Evolutionary conservation across 2,797 vertebrate genomes (phyloP).

Genomic region (Mormyrus hasselquistii): DNA sequence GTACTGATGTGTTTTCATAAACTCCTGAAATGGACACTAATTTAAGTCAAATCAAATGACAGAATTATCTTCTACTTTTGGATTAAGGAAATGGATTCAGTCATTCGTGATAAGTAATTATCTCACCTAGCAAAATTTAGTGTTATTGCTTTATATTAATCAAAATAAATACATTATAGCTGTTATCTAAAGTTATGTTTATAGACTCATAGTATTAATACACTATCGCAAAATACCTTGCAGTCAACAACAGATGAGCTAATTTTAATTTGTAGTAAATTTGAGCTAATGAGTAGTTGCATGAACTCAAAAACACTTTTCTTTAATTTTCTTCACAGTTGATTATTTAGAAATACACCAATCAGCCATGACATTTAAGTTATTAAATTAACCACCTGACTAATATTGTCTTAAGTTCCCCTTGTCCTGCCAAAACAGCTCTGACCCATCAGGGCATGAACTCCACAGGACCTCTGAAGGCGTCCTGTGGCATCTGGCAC

Average conservation of each 20-base stretch:
- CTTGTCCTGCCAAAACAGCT: not conserved
- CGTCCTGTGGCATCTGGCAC: not conserved
- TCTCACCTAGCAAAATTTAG: not conserved
- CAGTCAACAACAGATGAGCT: not conserved
- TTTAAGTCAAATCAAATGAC: not conserved
- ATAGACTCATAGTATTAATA: not conserved
- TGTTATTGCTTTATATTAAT: not conserved
- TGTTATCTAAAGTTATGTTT: not conserved
- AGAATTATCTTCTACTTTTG: not conserved
- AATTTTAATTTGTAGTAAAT: not conserved
- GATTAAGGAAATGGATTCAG: not conserved
- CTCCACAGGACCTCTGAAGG: not conserved
- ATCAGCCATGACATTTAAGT: not conserved
- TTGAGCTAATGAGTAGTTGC: not conserved
- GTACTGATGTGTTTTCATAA: not conserved
- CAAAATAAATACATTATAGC: not conserved
- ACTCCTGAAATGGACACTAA: not conserved
- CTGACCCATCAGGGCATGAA: not conserved
- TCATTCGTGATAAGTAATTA: not conserved
- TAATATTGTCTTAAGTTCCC: not conserved
- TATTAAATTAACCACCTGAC: not conserved
- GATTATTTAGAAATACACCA: not conserved
- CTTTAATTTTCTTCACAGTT: not conserved
- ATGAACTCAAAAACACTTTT: not conserved
- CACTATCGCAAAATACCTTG: not conserved